A percentile compares a stretch with the other conserved stretches of the same genome.
phyloP scores from a whole-genome alignment of 2,888 invertebrate species.

The Megastigmus dorsalis region DNA sequence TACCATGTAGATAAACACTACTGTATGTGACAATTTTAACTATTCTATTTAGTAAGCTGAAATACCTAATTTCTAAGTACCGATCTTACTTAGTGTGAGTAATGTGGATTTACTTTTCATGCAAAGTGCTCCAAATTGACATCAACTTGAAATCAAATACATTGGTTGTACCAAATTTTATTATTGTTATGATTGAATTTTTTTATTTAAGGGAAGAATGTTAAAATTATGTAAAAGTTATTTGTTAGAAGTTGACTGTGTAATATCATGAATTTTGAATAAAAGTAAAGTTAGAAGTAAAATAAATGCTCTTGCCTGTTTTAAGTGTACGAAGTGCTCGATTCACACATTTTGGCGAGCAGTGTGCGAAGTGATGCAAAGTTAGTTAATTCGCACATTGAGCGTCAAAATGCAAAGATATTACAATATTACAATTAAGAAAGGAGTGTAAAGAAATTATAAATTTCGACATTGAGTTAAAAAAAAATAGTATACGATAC shows the following conservation, averaged over 20 bases:
- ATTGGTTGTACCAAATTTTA: slow-evolving; percentile 11
- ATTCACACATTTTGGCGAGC: too few species aligned
- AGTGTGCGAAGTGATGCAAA: too few species aligned
- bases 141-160: slow-evolving; percentile 25
- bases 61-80: not conserved
- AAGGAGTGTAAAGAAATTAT: too few species aligned
- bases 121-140: slow-evolving; percentile 45
- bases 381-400: too few species aligned
- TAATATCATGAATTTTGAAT: slow-evolving; percentile 18
- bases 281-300: too few species aligned
- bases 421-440: too few species aligned
- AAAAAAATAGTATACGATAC: too few species aligned
- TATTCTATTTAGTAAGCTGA: slow-evolving; percentile 31
- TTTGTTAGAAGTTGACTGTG: slow-evolving; percentile 34
- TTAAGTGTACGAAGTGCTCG: too few species aligned
- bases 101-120: slow-evolving; percentile 52
- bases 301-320: too few species aligned
- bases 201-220: slow-evolving; percentile 1
- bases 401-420: too few species aligned
- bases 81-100: slow-evolving; percentile 11
- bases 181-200: not conserved
- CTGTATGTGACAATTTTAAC: slow-evolving; percentile 5
- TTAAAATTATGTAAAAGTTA: slow-evolving; percentile 9
- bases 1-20: slow-evolving; percentile 16
- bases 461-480: too few species aligned